Base-by-base conservation (phyloP, 2,113 vertebrate species). In the Nettapus auritus region DNA sequence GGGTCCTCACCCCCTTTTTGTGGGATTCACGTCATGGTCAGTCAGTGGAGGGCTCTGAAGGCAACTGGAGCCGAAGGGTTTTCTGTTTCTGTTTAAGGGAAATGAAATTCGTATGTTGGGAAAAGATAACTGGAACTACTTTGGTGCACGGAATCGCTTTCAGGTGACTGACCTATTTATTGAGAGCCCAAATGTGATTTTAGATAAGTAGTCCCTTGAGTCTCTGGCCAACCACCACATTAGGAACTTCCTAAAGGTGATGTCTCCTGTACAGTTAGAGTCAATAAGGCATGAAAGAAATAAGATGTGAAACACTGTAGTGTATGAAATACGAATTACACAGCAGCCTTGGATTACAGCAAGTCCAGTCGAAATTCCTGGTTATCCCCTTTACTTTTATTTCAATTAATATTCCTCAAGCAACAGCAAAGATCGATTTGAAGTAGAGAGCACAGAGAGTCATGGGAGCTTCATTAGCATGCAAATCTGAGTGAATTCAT, bases 401-500 rank as follows among this genome's bases (percentile, higher is more conserved):
- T 96, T 96, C 96, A 97, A 95, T 97, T 97, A 96, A 97, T 97
- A 97, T 97, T 97, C 95, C 87, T 92, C 89, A 92, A 96, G 94
- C 88, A 96, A 95, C 91, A 90, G 94, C 91, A 94, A 95, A 96
- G 96, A 96, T 97, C 80, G 81, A 97, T 97, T 95, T 96, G 96
- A 97, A 97, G 96, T 85, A 59, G 46, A 79, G 90, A 95, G 84
- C 88, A 93, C 89, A 90, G 86, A 86, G 97, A 97, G 96, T 97
- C 94, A 95, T 94, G 91, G 91, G 95, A 96, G 95, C 93, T 97
- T 97, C 96, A 97, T 97, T 97, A 96, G 95, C 94, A 97, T 97
- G 95, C 94, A 97, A 97, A 97, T 97, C 96, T 92, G 95, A 97
- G 94, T 55, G 91, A 96, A 97, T 97, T 98, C 97, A 97, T 97